Conservation (phyloP, 1,140 invertebrate species). For the Drosophila oshimai region DNA sequence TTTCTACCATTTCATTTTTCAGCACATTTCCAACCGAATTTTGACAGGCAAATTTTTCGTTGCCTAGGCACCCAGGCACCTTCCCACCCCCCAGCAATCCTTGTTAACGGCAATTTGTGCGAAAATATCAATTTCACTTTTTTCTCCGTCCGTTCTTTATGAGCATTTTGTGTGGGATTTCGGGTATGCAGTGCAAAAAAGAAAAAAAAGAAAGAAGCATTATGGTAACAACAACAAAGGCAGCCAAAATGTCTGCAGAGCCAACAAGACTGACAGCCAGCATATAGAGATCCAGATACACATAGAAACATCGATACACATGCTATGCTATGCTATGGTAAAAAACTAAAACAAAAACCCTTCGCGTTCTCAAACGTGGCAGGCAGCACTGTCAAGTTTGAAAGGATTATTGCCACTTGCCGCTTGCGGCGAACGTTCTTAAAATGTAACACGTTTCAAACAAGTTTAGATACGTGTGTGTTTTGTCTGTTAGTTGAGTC, state of each 20-base stretch:
- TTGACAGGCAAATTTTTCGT: conserved; percentile 65
- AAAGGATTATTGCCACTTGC: conserved; percentile 80
- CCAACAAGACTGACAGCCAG: conserved; percentile 61
- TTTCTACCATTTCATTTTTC: conserved; percentile 17
- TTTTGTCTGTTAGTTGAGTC: conserved; percentile 38
- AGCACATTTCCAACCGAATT: conserved; percentile 49
- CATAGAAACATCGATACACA: conserved; percentile 21
- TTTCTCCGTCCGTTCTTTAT: conserved; percentile 15
- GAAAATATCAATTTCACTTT: conserved; percentile 78
- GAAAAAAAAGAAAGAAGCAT: background rate
- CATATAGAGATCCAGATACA: conserved; percentile 38
- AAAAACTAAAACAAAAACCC: conserved; percentile 8
- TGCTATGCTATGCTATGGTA: too few relatives aligned
- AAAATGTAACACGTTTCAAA: conserved; percentile 80
- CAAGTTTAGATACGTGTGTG: conserved; percentile 79
- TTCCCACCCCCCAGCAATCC: conserved; percentile 10
- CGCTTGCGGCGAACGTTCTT: conserved; percentile 76
- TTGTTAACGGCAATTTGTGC: conserved; percentile 72
- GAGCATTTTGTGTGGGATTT: conserved; percentile 26
- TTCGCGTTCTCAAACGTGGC: conserved; percentile 49
- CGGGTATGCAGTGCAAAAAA: conserved; percentile 23
- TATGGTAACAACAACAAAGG: conserved; percentile 51
- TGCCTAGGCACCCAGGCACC: conserved; percentile 50
- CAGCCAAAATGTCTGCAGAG: conserved; percentile 58
- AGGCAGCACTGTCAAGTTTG: conserved; percentile 74